Percentiles rank a stretch among this genome's conserved stretches.
Evolutionary conservation across 2,797 vertebrate species (phyloP).

Genomic region (Tenualosa ilisha): DNA sequence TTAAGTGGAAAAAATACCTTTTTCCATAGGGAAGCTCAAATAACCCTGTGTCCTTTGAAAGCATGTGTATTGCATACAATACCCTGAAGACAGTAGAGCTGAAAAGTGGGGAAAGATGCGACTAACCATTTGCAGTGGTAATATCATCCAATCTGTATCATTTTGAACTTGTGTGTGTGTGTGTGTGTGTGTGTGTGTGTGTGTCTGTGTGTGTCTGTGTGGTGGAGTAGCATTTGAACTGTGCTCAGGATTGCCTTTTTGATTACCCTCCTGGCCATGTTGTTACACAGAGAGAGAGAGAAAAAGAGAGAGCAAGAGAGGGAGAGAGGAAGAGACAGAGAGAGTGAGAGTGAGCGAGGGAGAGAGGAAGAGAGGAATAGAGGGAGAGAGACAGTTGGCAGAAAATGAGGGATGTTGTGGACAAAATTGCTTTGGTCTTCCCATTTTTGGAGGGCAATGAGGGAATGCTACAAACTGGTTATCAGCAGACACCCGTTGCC

Average conservation of each 20-base stretch:
- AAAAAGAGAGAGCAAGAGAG: neutral
- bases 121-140: too few relatives aligned
- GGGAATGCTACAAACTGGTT: neutral
- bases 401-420: neutral
- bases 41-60: too few relatives aligned
- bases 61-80: too few relatives aligned
- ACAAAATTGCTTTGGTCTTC: neutral
- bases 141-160: too few relatives aligned
- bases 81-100: too few relatives aligned
- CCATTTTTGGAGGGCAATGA: conserved; percentile 8
- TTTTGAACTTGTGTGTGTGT: neutral
- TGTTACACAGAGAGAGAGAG: neutral
- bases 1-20: too few relatives aligned
- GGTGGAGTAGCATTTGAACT: conserved; percentile 36
- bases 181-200: neutral
- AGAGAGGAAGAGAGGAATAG: too few relatives aligned
- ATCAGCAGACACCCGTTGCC: neutral
- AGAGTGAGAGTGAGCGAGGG: too few relatives aligned
- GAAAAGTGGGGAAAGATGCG: too few relatives aligned
- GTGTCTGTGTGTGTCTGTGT: neutral
- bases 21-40: too few relatives aligned
- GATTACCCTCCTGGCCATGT: neutral
- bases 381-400: neutral
- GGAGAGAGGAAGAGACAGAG: too few relatives aligned
- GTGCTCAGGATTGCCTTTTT: conserved; percentile 47